Conservation (phyloP, 2,888 invertebrate genomes). For the Geophilus truncorum region DNA sequence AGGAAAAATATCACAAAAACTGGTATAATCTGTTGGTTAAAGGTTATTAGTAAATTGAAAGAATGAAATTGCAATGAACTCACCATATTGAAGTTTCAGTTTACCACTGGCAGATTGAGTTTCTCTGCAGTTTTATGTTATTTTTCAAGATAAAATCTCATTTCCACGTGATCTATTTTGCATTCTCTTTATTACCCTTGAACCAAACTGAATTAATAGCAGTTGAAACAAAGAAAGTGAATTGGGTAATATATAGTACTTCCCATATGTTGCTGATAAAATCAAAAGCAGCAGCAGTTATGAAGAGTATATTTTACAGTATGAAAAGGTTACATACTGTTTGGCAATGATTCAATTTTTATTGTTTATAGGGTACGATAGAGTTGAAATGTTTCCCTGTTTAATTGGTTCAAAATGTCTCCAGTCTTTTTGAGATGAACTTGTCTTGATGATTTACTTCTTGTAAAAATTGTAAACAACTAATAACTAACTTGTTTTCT, state of each 20-base stretch:
- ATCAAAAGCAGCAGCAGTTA: no score
- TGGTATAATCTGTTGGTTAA: neutral
- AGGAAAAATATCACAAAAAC: neutral
- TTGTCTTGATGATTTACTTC: no score
- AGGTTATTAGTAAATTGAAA: neutral
- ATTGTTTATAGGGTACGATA: no score
- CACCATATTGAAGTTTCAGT: neutral
- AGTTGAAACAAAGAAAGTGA: neutral
- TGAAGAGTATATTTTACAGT: no score
- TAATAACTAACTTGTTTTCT: no score
- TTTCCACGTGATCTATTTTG: neutral
- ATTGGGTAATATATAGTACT: neutral
- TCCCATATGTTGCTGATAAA: neutral
- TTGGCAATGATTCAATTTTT: no score
- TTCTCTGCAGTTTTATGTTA: neutral
- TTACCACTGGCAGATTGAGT: neutral
- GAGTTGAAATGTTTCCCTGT: no score
- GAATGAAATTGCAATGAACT: neutral
- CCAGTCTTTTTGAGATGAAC: no score
- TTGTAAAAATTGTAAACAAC: no score
- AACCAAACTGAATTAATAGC: neutral
- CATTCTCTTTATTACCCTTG: neutral
- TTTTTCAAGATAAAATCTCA: neutral
- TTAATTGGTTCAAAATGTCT: no score
- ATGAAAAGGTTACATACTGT: no score